phyloP scores from a whole-genome alignment of 2,113 vertebrate species.

The Excalfactoria chinensis region DNA sequence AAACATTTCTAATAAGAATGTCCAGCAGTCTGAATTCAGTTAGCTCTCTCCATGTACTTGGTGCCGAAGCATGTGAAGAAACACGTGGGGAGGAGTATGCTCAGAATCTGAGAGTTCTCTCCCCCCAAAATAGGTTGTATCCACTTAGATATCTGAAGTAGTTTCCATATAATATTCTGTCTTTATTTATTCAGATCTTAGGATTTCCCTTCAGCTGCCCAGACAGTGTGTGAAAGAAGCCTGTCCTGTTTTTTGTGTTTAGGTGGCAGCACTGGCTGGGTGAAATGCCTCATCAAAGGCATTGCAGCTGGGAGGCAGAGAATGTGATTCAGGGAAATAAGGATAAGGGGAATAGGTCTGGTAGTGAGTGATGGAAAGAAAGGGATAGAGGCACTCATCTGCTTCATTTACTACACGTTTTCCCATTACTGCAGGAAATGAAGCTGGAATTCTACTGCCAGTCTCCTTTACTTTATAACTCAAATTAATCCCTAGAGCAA shows the following conservation, averaged over 20 bases:
- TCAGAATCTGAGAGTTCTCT: neutral
- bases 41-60: neutral
- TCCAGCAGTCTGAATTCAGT: neutral
- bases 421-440: conserved; percentile 52
- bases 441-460: conserved; percentile 47
- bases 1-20: neutral
- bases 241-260: neutral
- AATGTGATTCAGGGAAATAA: neutral
- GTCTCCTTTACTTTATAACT: conserved; percentile 22
- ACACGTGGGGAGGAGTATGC: neutral
- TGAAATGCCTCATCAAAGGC: neutral
- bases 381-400: neutral
- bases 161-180: too few relatives aligned
- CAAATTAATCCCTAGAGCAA: conserved; percentile 60
- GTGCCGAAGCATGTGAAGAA: neutral
- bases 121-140: neutral
- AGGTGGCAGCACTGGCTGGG: neutral
- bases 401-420: conserved; percentile 39
- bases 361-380: neutral
- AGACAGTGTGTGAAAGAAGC: fast-evolving
- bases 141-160: fast-evolving
- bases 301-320: fast-evolving
- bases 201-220: neutral
- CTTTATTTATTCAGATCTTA: neutral
- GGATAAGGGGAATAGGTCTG: neutral